Evolutionary conservation across 2,888 invertebrate genomes (phyloP), one percentile per base, ranked within the genome.

Genomic region (Carpatolechia fugitivella): DNA sequence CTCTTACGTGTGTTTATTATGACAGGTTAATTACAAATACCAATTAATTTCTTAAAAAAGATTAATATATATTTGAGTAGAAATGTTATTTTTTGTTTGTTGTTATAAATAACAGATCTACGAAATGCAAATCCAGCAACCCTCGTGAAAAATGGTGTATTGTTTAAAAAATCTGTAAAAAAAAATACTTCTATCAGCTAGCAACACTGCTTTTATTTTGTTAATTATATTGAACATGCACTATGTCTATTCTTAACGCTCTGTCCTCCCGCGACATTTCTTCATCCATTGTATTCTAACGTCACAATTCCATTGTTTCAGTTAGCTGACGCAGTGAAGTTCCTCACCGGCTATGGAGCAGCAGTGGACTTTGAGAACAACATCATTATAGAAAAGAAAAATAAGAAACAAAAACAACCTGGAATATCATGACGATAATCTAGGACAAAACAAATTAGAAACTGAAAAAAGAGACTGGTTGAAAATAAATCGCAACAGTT

Each of bases 281-380:
- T 41, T n/a, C 20, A 40, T 20, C 18, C 41, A 1, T 10, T 16
- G n/a, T 16, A 31, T 7, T 62, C 70, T 77, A 68, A 80, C 72
- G 72, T 74, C 60, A 72, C 51, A 18, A 36, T 60, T 77, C 66
- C 59, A 76, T 88, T 88, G 89, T 89, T 89, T 56, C 85, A 89
- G 89, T 78, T 83, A 74, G 79, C 80, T 60, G 80, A 76, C 70
- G 82, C 83, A 74, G 80, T 79, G 66, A 78, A 80, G 76, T 81
- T 79, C 74, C 85, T 85, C 60, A 72, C 76, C 68, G 85, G 87
- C 64, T 86, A 86, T 78, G 86, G 88, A 60, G 84, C 86, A 64
- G 89, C 85, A 57, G 74, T 87, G 65, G 86, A 88, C 78, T 86
- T 79, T 74, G 11, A 10, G n/a, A 44, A 14, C 36, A 24, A 6